These are phyloP conservation scores for Biston stratarius DNA, from an alignment of 2,888 invertebrate genomes.

Conservation along the genomic window DNA sequence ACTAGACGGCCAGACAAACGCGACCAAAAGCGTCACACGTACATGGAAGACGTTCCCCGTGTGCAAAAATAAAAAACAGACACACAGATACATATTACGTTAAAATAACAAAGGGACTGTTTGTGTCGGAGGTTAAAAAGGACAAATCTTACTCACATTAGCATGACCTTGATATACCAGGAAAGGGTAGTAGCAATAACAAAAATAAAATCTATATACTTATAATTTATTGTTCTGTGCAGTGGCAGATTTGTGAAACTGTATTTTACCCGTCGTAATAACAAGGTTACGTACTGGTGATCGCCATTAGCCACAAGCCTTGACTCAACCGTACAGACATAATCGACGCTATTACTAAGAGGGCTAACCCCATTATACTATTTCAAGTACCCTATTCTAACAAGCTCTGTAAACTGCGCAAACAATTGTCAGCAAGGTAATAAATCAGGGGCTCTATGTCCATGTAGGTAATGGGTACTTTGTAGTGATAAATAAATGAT, in stretches of 20 bases:
- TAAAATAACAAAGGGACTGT: no score
- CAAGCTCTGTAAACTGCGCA: slow-evolving; percentile 24
- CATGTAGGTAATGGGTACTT: slow-evolving; percentile 25
- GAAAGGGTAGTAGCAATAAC: not conserved
- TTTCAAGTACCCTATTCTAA: slow-evolving; percentile 18
- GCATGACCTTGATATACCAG: no score
- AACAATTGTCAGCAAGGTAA: slow-evolving; percentile 42
- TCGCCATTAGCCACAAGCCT: slow-evolving; percentile 20
- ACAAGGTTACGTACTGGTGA: slow-evolving; percentile 17
- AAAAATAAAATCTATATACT: not conserved
- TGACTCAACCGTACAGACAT: slow-evolving; percentile 14
- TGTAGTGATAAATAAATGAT: slow-evolving; percentile 43
- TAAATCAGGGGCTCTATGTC: slow-evolving; percentile 47
- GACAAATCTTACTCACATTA: no score
- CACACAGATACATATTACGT: no score
- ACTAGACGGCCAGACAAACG: no score
- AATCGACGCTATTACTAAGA: slow-evolving; percentile 20
- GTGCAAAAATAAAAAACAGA: no score
- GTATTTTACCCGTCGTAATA: not conserved
- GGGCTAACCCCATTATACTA: slow-evolving; percentile 29
- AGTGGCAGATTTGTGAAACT: not conserved
- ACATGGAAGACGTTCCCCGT: no score
- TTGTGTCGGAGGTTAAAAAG: no score
- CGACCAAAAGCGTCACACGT: no score
- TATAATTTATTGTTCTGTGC: no score